Evolutionary conservation across 2,888 invertebrate genomes (phyloP).

Genomic region (Erebia epiphron): DNA sequence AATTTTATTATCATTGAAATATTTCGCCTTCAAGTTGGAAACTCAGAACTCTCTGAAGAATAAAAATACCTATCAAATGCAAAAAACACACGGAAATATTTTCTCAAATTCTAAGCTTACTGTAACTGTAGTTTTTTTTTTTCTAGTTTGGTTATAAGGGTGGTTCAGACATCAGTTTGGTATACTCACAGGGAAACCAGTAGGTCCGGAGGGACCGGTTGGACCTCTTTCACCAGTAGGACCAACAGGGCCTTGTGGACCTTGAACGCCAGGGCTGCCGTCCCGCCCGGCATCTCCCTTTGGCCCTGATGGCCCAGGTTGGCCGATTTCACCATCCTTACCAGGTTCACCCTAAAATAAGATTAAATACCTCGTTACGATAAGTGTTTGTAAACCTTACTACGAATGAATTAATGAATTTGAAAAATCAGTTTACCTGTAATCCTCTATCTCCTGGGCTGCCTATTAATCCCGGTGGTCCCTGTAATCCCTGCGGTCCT

Average conservation of each 20-base stretch:
- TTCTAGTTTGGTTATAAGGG: no score
- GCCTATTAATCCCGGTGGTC: slow-evolving; percentile 90
- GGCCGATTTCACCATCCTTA: slow-evolving; percentile 90
- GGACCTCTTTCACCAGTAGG: slow-evolving; percentile 89
- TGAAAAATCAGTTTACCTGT: slow-evolving; percentile 70
- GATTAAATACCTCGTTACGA: slow-evolving; percentile 10
- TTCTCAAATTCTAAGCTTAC: no score
- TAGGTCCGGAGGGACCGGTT: slow-evolving; percentile 88
- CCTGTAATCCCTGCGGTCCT: slow-evolving; percentile 90
- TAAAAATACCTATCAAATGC: no score
- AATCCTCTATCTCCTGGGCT: slow-evolving; percentile 90
- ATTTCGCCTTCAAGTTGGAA: no score
- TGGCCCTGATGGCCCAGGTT: slow-evolving; percentile 88
- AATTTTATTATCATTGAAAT: no score
- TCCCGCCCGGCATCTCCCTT: slow-evolving; percentile 91
- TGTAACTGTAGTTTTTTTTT: no score
- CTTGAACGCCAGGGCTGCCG: slow-evolving; percentile 89
- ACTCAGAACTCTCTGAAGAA: no score
- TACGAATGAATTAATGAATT: no score
- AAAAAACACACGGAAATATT: no score
- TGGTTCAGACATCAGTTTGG: not conserved
- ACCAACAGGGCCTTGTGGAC: slow-evolving; percentile 88
- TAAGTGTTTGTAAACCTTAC: no score
- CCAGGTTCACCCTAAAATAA: slow-evolving; percentile 87
- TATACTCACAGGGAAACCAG: slow-evolving; percentile 88